Base-by-base conservation (phyloP, 2,888 invertebrate species). In the Melieria picta region DNA sequence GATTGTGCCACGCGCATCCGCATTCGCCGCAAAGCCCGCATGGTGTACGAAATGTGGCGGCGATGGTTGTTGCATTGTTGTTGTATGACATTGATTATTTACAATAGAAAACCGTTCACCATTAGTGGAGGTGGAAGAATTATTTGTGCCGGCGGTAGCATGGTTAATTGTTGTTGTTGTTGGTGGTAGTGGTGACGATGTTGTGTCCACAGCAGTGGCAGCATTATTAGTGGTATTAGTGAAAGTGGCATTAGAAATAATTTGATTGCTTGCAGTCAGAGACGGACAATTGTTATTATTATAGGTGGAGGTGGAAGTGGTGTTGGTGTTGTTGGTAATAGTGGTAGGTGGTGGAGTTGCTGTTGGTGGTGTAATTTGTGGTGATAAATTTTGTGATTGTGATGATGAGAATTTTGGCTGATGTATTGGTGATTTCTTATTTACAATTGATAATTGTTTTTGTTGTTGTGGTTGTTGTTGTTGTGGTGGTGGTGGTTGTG, bases 171-270 rank as follows among this genome's bases (percentile, higher is more conserved):
- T 61, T 11, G 50, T 64, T 66, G 47, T 47, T 13, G 63, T 47
- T 55, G 55, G 11, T 56, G 56, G n/a, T 55, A n/a, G 7, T 56
- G 45, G 45, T 30, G 30, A 5, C 10, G 7, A 58, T 10, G 56
- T n/a, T 56, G 47, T 68, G 30, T 46, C 10, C 11, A 48, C 43
- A 48, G 57, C 64, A 50, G 45, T 58, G 48, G 50, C 13, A 65
- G 50, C 13, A 52, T 50, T 43, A n/a, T 65, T 61, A 65, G 58
- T 61, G 47, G 81, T 80, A 79, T 81, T 82, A 80, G 81, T 82
- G 79, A 83, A 83, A 83, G 82, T 82, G 72, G 77, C 78, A 83
- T 83, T 84, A 83, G 83, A 80, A 83, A 83, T 79, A 78, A 78
- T 82, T 78, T 81, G 76, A 81, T 79, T 84, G 65, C 71, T 71